Base-by-base conservation (phyloP, 2,797 vertebrate species). In the Mormyrops attenuatus region DNA sequence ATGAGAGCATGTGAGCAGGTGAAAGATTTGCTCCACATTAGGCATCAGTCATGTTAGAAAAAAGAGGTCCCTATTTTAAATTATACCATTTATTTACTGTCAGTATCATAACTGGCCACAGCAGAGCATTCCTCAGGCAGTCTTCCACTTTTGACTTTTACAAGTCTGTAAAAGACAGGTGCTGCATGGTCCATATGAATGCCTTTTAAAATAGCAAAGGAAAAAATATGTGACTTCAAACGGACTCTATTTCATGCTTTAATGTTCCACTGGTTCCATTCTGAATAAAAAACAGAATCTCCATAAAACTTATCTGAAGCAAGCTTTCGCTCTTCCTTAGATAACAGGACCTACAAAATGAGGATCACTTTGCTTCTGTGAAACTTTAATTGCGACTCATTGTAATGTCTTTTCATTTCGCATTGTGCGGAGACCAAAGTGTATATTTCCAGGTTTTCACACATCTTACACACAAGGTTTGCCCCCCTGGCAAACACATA, bases 381-480 rank as follows among this genome's bases (percentile, higher is more conserved):
- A 47, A 77, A 77, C 89, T 52, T 73, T 87, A 89, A 89, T 87
- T 63, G 22, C 47, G 0, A 55, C 84, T 22, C 34, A 89, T 55
- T 90, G 85, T 90, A 88, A 89, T 80, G 91, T 90, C 91, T 94
- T 95, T 94, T 95, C 94, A 95, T 95, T 95, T 93, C 93, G 92
- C 90, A 93, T 93, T 92, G 93, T 91, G 93, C 91, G 90, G 63
- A 90, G 92, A 90, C 92, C 93, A 93, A 92, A 92, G 94, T 94
- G 93, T 94, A 95, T 94, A 95, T 94, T 95, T 94, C 91, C 91
- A 93, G 93, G 93, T 94, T 94, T 93, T 94, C 95, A 94, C 93
- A 94, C 92, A 94, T 93, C 92, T 92, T 86, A 26, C 22, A 15
- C 88, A 90, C 88, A 57, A 88, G 53, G 26, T 38, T 38, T 30